Percentiles rank a stretch among this genome's conserved stretches.
These are phyloP conservation scores for Tragelaphus oryx DNA, from an alignment of 2,797 vertebrate genomes.

Conservation along the genomic window DNA sequence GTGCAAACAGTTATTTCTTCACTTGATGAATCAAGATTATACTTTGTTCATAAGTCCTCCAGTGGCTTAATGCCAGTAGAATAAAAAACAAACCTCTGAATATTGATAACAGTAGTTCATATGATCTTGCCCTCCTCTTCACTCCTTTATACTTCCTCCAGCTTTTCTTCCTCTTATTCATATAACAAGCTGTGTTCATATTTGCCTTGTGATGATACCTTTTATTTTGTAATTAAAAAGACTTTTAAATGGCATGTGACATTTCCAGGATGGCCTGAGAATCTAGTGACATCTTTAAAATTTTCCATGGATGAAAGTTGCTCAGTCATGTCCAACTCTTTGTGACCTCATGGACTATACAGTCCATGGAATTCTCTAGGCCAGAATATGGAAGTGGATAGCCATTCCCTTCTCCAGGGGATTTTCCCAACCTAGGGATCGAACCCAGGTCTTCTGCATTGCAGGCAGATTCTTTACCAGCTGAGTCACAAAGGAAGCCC, in stretches of 20 bases:
- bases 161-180: not conserved
- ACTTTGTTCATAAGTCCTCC: not conserved
- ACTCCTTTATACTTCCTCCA: not conserved
- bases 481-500: not conserved
- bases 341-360: not conserved
- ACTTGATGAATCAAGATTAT: not conserved
- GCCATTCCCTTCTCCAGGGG: not conserved
- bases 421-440: not conserved
- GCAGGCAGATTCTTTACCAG: not conserved
- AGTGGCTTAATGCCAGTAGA: not conserved
- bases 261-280: not conserved
- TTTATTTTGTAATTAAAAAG: not conserved
- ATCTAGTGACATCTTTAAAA: not conserved
- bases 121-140: accelerated
- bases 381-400: not conserved
- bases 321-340: not conserved
- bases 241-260: not conserved
- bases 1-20: not conserved
- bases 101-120: not conserved
- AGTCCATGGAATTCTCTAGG: not conserved
- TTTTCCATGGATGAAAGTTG: not conserved
- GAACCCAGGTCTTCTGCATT: not conserved
- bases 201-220: not conserved
- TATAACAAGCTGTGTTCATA: not conserved
- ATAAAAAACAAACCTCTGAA: not conserved